These are phyloP conservation scores for Hypomesus transpacificus DNA, from an alignment of 2,113 vertebrate genomes.

Conservation along the genomic window DNA sequence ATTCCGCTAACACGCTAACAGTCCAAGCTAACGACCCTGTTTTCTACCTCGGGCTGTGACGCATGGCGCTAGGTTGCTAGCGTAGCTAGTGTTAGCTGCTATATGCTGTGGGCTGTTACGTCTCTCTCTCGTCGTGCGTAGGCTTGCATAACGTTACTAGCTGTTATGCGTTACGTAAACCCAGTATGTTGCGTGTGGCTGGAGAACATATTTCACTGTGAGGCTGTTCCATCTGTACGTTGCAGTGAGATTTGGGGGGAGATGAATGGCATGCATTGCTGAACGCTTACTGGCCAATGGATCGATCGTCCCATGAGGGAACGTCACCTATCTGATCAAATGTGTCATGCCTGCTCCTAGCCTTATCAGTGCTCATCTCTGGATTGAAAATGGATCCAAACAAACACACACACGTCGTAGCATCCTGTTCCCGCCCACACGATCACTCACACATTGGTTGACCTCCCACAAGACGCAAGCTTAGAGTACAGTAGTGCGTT, in stretches of 20 bases:
- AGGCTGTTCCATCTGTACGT: neutral
- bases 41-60: slow-evolving; percentile 29
- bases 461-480: slow-evolving; percentile 6
- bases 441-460: slow-evolving; percentile 24
- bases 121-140: too few relatives aligned
- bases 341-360: neutral
- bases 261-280: neutral
- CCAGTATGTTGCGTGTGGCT: too few relatives aligned
- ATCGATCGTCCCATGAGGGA: slow-evolving; percentile 3
- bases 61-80: slow-evolving; percentile 27
- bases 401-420: neutral
- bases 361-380: neutral
- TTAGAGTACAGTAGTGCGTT: slow-evolving; percentile 9
- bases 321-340: neutral
- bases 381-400: slow-evolving; percentile 1
- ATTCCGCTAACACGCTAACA: too few relatives aligned
- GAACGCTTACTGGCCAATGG: neutral
- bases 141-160: too few relatives aligned
- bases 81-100: neutral
- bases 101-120: neutral
- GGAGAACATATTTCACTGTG: too few relatives aligned
- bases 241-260: neutral
- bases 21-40: slow-evolving; percentile 45
- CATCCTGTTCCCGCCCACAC: slow-evolving; percentile 14
- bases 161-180: too few relatives aligned